Base-by-base conservation (phyloP, 2,113 vertebrate genomes). In the Telmatochromis sp. region DNA sequence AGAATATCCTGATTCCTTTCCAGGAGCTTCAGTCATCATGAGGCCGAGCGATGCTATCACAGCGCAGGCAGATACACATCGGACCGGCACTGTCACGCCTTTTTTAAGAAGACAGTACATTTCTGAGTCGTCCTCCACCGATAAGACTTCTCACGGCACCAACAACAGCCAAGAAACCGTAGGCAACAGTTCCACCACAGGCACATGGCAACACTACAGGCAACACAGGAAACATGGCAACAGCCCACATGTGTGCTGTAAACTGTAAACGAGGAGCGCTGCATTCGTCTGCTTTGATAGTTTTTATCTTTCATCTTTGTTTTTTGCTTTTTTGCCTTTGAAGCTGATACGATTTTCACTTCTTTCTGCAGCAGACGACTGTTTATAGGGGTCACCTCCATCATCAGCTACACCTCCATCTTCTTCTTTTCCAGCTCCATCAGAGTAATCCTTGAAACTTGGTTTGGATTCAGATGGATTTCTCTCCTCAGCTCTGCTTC, bases 91-190 rank as follows among this genome's bases (percentile, higher is more conserved):
- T 91, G 90, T 91, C 90, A 89, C 55, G 89, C 80, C 60, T 85
- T 82, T 88, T 88, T 93, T 94, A 91, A 90, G 78, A 88, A 70
- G 83, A 92, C 90, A 86, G 87, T 86, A 87, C 90, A 81, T 90
- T 70, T 91, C 37, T 89, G 65, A 89, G 85, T 90, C 11, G 82
- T 31, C 87, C 87, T 86, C 55, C 23, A 10, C 57, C 3, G 93
- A 94, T 94, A 92, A 92, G 79, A 84, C 78, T 89, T 91, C 86
- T 92, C 93, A 94, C 89, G 89, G 73, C 85, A 90, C 80, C 26
- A 82, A 40, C 35, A 8, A 81, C 68, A 40, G 40, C 33, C 81
- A 54, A 26, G 37, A 47, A 31, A 45, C 49, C 4, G 33, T 40
- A n/a, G 54, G 80, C 54, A 82, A 82, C 37, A 65, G 60, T 65